These are phyloP conservation scores for Lerema accius DNA, from an alignment of 1,140 invertebrate genomes.

Conservation along the genomic window DNA sequence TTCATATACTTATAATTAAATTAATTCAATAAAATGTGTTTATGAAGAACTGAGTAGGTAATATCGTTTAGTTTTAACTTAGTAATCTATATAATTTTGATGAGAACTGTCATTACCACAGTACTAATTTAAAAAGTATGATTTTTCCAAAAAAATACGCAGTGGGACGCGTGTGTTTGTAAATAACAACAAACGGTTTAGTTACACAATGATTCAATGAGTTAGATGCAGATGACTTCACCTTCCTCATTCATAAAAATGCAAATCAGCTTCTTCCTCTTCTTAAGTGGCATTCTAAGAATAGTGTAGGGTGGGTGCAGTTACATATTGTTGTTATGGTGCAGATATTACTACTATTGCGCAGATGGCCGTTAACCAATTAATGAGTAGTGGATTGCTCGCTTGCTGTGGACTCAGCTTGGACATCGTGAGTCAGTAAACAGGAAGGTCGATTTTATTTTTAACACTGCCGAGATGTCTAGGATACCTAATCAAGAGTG, in stretches of 20 bases:
- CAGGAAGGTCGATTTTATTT: constrained; percentile 21
- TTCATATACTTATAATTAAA: too few species aligned
- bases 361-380: constrained; percentile 25
- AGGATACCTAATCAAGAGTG: too few species aligned
- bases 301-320: constrained; percentile 74
- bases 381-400: constrained; percentile 20
- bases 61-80: too few species aligned
- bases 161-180: constrained; percentile 5
- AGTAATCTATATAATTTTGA: too few species aligned
- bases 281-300: constrained; percentile 72
- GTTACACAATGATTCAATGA: constrained; percentile 22
- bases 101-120: too few species aligned
- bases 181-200: constrained; percentile 11
- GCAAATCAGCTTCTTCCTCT: constrained; percentile 79
- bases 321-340: constrained; percentile 34
- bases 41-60: too few species aligned
- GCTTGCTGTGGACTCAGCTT: not conserved
- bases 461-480: too few species aligned
- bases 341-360: constrained; percentile 34
- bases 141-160: too few species aligned
- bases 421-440: constrained; percentile 8
- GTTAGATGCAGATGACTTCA: constrained; percentile 59
- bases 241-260: constrained; percentile 79
- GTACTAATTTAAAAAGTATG: too few species aligned
- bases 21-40: too few species aligned